Evolutionary conservation across 2,113 vertebrate species (phyloP).

Genomic region (Antechinus stuartii): DNA sequence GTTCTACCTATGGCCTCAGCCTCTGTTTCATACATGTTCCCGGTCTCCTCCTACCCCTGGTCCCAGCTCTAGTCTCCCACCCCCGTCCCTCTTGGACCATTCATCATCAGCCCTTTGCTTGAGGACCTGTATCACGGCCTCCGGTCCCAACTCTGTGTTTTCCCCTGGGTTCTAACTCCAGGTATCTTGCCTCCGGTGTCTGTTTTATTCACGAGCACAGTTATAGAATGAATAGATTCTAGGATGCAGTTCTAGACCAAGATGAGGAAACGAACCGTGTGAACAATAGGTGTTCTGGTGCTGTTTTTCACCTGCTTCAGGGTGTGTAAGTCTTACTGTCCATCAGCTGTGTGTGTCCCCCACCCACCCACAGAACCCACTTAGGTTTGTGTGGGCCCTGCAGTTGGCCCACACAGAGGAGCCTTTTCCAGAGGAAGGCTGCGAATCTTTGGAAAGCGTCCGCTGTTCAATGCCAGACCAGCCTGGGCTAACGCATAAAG

Average conservation of each 20-base stretch:
- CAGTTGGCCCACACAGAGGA: slow-evolving; percentile 80
- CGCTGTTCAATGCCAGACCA: slow-evolving; percentile 63
- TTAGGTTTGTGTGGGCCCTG: slow-evolving; percentile 75
- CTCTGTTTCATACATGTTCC: not conserved
- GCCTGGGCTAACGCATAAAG: slow-evolving; percentile 79
- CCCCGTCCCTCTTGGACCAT: not conserved
- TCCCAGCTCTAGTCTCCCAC: not conserved
- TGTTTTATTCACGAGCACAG: not conserved
- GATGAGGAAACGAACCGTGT: slow-evolving; percentile 24
- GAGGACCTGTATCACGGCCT: not conserved
- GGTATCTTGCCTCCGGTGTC: not conserved
- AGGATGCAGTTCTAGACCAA: slow-evolving; percentile 36
- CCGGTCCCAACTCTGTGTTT: slow-evolving; percentile 20
- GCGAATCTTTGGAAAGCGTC: slow-evolving; percentile 72
- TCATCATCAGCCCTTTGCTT: not conserved
- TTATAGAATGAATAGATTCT: slow-evolving; percentile 61
- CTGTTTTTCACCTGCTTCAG: slow-evolving; percentile 57
- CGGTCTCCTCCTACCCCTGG: not conserved
- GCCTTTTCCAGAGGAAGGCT: slow-evolving; percentile 62
- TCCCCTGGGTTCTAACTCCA: not conserved
- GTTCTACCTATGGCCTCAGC: not conserved
- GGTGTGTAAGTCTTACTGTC: slow-evolving; percentile 76
- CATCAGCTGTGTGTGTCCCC: slow-evolving; percentile 70
- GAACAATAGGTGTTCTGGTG: not conserved
- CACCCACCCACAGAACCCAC: slow-evolving; percentile 59